These are phyloP conservation scores for Apodemus sylvaticus DNA, from an alignment of 2,113 vertebrate genomes.

Conservation along the genomic window DNA sequence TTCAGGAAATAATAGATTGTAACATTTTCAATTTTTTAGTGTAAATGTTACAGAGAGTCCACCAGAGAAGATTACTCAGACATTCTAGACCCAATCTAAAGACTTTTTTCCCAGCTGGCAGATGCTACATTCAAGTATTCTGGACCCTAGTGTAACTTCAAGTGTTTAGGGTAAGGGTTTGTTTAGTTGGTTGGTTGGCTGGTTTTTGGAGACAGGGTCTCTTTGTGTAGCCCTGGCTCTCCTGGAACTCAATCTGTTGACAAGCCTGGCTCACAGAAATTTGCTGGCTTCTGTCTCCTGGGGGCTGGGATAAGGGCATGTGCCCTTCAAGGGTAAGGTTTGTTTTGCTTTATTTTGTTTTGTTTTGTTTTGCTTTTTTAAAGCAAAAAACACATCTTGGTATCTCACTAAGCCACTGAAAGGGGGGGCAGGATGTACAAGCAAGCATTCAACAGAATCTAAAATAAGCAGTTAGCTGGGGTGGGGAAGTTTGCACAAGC, in stretches of 20 bases:
- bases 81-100: not conserved
- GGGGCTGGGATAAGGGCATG: too few species aligned
- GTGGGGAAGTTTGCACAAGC: not conserved
- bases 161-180: not conserved
- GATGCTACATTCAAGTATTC: not conserved
- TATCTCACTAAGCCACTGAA: not conserved
- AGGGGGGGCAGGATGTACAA: not conserved
- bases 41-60: not conserved
- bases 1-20: not conserved
- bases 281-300: too few species aligned
- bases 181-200: too few species aligned
- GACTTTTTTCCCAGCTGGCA: not conserved
- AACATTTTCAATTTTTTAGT: conserved; percentile 32
- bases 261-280: too few species aligned
- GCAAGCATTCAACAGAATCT: not conserved
- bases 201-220: too few species aligned
- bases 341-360: too few species aligned
- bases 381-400: not conserved
- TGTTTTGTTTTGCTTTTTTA: too few species aligned
- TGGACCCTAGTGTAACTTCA: not conserved
- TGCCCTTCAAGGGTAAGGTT: too few species aligned
- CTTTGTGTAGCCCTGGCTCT: too few species aligned
- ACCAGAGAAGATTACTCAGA: not conserved
- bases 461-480: not conserved
- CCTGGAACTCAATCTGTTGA: too few species aligned